phyloP scores from a whole-genome alignment of 2,888 invertebrate genomes.

The Myopa tessellatipennis region DNA sequence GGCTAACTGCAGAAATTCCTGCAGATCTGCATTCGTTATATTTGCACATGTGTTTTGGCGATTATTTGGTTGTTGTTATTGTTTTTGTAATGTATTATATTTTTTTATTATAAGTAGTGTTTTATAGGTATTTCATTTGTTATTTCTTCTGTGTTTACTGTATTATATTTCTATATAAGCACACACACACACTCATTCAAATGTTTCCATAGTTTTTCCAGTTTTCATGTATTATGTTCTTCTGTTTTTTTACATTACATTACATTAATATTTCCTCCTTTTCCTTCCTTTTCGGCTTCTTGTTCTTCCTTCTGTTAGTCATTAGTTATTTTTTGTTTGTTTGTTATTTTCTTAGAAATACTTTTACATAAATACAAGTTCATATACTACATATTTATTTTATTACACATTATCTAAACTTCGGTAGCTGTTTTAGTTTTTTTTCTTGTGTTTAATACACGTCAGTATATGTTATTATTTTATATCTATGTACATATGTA shows the following conservation, averaged over 20 bases:
- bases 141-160: not conserved
- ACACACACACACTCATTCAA: constrained; percentile 34
- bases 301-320: not conserved
- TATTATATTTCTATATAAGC: not conserved
- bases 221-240: not conserved
- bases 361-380: constrained; percentile 15
- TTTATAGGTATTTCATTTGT: not conserved
- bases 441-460: not conserved
- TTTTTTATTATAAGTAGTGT: not conserved
- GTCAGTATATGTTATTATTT: not conserved
- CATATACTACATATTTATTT: not conserved
- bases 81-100: not conserved
- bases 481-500: not conserved
- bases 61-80: not conserved
- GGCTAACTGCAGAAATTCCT: not conserved
- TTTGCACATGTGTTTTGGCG: not conserved
- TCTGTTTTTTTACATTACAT: not conserved
- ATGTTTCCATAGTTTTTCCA: not conserved
- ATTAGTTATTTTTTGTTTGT: not conserved
- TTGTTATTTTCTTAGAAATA: constrained; percentile 13
- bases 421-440: not conserved
- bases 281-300: too few species aligned
- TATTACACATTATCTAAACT: not conserved
- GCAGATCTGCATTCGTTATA: not conserved
- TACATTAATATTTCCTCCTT: too few species aligned